phyloP scores from a whole-genome alignment of 2,113 vertebrate genomes.

The zebrafish (Danio rerio) region GRCz12tu NC_133183.1:28171001-28171500 shows the following conservation, averaged over 20 bases:
- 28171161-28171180: slow-evolving; percentile 92
- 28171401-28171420: no score
- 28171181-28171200: slow-evolving; percentile 95
- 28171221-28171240: slow-evolving; percentile 90
- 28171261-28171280: slow-evolving; percentile 83
- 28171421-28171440: no score
- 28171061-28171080: slow-evolving; percentile 77
- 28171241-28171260: slow-evolving; percentile 92
- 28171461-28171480: no score
- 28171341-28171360: background rate
- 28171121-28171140: slow-evolving; percentile 28
- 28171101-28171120: slow-evolving; percentile 6
- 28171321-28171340: background rate
- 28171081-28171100: background rate
- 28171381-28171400: no score
- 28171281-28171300: slow-evolving; percentile 79
- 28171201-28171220: slow-evolving; percentile 90
- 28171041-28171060: slow-evolving; percentile 87
- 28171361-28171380: background rate
- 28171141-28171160: slow-evolving; percentile 86
- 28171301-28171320: slow-evolving; percentile 86
- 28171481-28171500: no score
- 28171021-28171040: slow-evolving; percentile 84
- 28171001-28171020: slow-evolving; percentile 69
- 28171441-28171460: no score